Evolutionary conservation across 2,888 invertebrate genomes (phyloP).

Genomic region (Prionchulus punctatus): DNA sequence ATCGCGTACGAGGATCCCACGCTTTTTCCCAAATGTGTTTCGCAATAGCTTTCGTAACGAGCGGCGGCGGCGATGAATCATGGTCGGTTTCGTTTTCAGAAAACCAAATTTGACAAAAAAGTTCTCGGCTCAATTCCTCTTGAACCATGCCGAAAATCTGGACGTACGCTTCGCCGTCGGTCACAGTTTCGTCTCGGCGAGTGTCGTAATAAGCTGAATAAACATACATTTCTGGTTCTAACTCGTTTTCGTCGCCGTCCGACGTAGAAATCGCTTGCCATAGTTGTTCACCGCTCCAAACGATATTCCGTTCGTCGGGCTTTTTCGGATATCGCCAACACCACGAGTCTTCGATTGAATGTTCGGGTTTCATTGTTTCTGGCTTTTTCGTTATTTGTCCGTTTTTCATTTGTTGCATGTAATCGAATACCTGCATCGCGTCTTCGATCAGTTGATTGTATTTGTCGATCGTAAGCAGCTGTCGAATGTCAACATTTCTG

Average conservation of each 20-base stretch:
- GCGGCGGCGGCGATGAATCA: not conserved
- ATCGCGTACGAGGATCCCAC: conserved; percentile 28
- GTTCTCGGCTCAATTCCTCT: conserved; percentile 5
- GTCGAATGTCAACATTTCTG: too few relatives aligned
- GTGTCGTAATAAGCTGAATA: conserved; percentile 25
- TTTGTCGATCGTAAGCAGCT: too few relatives aligned
- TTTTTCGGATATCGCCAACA: too few relatives aligned
- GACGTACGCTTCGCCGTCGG: conserved; percentile 16
- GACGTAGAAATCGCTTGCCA: conserved; percentile 17
- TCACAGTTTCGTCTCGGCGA: conserved; percentile 20
- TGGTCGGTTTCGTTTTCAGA: not conserved
- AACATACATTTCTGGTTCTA: conserved; percentile 13
- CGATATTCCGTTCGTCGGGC: not conserved
- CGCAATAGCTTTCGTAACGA: conserved; percentile 17
- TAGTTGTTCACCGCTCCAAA: conserved; percentile 5
- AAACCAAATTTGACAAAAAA: conserved; percentile 10
- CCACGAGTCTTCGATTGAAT: too few relatives aligned
- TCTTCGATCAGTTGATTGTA: too few relatives aligned
- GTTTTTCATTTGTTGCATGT: too few relatives aligned
- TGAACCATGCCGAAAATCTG: conserved; percentile 16
- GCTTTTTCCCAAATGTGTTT: conserved; percentile 30
- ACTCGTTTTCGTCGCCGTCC: too few relatives aligned
- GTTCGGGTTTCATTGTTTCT: too few relatives aligned
- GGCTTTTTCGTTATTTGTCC: too few relatives aligned
- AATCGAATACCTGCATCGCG: conserved; percentile 6